Percentiles rank a stretch among this genome's conserved stretches.
Conservation (phyloP, 2,113 vertebrate species). For the Anarhynchus alexandrinus region DNA sequence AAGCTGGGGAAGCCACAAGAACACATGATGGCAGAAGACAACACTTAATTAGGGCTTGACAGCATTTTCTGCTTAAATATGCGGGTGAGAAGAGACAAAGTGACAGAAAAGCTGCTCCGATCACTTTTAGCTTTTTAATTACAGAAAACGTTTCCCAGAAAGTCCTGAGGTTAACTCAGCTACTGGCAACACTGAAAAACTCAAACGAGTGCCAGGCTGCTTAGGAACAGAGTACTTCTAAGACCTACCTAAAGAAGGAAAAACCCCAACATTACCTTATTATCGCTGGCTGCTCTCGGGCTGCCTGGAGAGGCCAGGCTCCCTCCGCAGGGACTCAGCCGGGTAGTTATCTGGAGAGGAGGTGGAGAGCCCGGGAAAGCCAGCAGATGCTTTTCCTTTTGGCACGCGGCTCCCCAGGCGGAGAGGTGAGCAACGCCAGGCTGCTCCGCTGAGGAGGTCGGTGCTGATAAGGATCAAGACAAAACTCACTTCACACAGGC, state of each 20-base stretch:
- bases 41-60: constrained; percentile 12
- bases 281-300: not conserved
- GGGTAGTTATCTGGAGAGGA: not conserved
- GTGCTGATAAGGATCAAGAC: too few species aligned
- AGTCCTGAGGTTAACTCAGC: not conserved
- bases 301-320: not conserved
- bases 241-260: not conserved
- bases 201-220: not conserved
- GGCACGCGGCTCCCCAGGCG: not conserved
- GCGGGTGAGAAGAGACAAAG: not conserved
- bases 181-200: not conserved
- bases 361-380: not conserved
- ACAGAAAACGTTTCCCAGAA: not conserved
- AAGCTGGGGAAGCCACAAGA: constrained; percentile 16
- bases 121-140: constrained; percentile 11
- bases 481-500: not conserved
- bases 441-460: not conserved
- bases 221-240: not conserved
- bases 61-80: not conserved
- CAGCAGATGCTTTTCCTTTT: not conserved
- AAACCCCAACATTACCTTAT: not conserved
- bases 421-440: not conserved
- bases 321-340: not conserved
- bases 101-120: not conserved
- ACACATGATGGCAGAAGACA: not conserved